These are phyloP conservation scores for Hycleus phaleratus DNA, from an alignment of 1,140 invertebrate species.

Conservation along the genomic window DNA sequence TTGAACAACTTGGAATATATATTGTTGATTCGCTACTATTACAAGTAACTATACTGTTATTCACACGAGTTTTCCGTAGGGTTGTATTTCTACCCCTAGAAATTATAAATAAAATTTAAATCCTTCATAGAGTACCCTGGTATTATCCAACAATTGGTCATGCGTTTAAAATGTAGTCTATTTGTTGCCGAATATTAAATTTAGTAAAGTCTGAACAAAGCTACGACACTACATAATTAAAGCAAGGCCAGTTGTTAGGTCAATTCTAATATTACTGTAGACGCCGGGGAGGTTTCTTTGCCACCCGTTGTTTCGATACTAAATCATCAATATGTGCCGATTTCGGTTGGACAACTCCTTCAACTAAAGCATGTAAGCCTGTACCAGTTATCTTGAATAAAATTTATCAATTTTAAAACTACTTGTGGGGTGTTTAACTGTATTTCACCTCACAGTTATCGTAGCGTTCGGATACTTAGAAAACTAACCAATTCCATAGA, in stretches of 20 bases:
- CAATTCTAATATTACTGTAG: not conserved
- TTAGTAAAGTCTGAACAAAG: not conserved
- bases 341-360: conserved; percentile 2
- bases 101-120: no score
- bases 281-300: not conserved
- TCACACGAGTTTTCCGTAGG: no score
- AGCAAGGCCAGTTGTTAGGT: not conserved
- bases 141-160: no score
- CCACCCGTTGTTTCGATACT: not conserved
- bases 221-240: not conserved
- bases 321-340: conserved; percentile 11
- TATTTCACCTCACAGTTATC: no score
- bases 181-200: not conserved
- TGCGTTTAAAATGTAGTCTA: no score
- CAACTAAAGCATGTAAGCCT: conserved; percentile 2
- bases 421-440: not conserved
- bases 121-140: no score
- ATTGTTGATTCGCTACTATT: not conserved
- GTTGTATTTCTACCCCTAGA: no score
- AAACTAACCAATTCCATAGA: not conserved
- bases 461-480: no score
- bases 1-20: no score
- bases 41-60: no score
- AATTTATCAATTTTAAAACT: no score
- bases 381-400: conserved; percentile 1